Base-by-base conservation (phyloP, 1,140 invertebrate species). In the Scylla paramamosain region DNA sequence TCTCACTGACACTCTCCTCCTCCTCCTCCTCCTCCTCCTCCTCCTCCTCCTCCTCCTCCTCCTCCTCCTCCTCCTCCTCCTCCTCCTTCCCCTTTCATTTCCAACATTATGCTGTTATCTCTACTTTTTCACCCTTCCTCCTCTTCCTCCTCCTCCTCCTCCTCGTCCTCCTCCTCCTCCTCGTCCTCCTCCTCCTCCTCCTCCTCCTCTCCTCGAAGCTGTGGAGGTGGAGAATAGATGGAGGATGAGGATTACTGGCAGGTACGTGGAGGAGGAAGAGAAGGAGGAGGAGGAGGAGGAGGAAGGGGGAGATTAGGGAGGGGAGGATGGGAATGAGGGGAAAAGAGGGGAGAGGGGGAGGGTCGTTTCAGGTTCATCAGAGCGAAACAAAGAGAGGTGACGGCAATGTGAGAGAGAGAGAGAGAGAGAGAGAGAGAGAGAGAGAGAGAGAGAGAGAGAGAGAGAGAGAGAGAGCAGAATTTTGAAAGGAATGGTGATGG, bases 301-400 rank as follows among this genome's bases (percentile, higher is more conserved):
- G 10, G 52, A 59, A 59, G 52, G 6, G 20, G 87, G 0, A 8
- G 6, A 89, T 20, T 8, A 39, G 20, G 46, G 67, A 45, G 39
- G 77, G 39, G 32, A 12, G n/a, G 52, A 82, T 48, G 46, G 25
- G 4, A 25, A 29, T 31, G 67, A 31, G 67, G 39, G 20, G 28
- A 32, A 45, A 12, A n/a, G 32, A 28, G 16, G 77, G 16, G 4
- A 59, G 67, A 46, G 77, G 16, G 4, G 31, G 67, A 46, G 4
- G 67, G 45, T 32, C 46, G 93, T 28, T 52, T 94, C 52, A 67
- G 77, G 86, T 94, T 94, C 87, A 94, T 94, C 93, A 94, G 89
- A n/a, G 88, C 29, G n/a, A 67, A 89, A 94, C 93, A 94, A 94
- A 91, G 88, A 87, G 48, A 90, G 93, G 83, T 94, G 93, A 32